Conservation (phyloP, 2,797 vertebrate species). For the Gadopsis marmoratus region DNA sequence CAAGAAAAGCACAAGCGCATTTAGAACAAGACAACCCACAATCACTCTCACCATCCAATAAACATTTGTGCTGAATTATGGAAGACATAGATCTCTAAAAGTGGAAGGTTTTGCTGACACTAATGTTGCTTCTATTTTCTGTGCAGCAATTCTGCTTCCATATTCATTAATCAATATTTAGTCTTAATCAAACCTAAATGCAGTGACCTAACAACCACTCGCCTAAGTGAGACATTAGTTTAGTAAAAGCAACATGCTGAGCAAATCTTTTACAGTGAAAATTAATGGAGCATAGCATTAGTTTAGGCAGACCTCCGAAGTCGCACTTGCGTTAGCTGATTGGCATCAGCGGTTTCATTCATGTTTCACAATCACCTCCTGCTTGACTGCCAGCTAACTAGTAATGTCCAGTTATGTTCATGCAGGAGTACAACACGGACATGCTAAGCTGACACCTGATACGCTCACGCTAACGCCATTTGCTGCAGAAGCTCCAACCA, state of each 20-base stretch:
- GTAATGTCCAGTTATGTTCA: background rate
- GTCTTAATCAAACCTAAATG: constrained; percentile 30
- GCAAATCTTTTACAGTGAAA: constrained; percentile 23
- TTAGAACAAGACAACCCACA: constrained; percentile 3
- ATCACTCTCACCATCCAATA: constrained; percentile 1
- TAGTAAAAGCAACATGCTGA: constrained; percentile 12
- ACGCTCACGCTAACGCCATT: background rate
- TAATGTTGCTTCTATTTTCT: constrained; percentile 12
- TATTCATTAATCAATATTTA: constrained; percentile 40
- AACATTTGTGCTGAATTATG: constrained; percentile 14
- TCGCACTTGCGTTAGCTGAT: constrained; percentile 46
- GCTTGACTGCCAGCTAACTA: constrained; percentile 1
- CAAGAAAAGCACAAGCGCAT: background rate
- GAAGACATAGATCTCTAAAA: constrained; percentile 18
- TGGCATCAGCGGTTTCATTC: constrained; percentile 23
- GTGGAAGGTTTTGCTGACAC: background rate
- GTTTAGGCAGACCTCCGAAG: constrained; percentile 23
- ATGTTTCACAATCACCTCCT: constrained; percentile 11
- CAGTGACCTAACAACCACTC: constrained; percentile 32
- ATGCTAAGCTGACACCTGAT: background rate
- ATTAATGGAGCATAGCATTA: constrained; percentile 34
- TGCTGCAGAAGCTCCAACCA: background rate
- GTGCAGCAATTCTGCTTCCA: too few species aligned
- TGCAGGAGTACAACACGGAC: background rate
- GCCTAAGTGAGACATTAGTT: constrained; percentile 38